Evolutionary conservation across 2,797 vertebrate genomes (phyloP), one percentile per base, ranked within the genome.

Genomic region (Siniperca scherzeri): DNA sequence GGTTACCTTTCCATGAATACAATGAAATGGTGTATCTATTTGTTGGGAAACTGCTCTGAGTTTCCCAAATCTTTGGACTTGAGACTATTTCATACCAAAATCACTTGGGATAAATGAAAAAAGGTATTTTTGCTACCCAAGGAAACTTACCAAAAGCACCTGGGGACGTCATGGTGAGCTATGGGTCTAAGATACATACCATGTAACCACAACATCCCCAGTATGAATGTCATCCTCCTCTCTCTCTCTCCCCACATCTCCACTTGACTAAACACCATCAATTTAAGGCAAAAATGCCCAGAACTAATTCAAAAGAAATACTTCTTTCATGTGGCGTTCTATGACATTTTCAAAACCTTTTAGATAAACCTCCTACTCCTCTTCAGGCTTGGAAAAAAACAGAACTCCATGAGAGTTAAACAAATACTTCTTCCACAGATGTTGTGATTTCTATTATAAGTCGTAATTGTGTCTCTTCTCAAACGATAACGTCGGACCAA

Each of bases 381-480:
- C 16, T 33, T 11, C 13, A 40, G 59, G 3, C 16, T 7, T 2
- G 1, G 7, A 42, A 40, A 67, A 21, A 5, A 60, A 1, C 33
- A 55, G 46, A 73, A 42, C 60, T 56, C 56, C 40, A 16, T 3
- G n/a, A 22, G 21, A 68, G 38, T 69, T 38, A 70, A 82, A 77
- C 33, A 57, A 77, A 62, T 27, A 69, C 7, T 14, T 70, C 75
- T 48, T 48, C 42, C 52, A 27, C 8, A 17, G 33, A 67, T 52
- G 66, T 44, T 62, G 11, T 59, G 81, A 82, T 40, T 27, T 36
- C 46, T 61, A 11, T 50, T 40, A 57, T 17, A 81, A 70, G 52
- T 77, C 69, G 30, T 46, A 36, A 50, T 40, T 13, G 42, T 67
- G 62, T 83, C 67, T 78, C n/a, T 65, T 40, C 17, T 52, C 2